Percentiles rank a stretch among this genome's conserved stretches.
These are phyloP conservation scores for Ptychoptera albimana DNA, from an alignment of 2,888 invertebrate species.

Conservation along the genomic window DNA sequence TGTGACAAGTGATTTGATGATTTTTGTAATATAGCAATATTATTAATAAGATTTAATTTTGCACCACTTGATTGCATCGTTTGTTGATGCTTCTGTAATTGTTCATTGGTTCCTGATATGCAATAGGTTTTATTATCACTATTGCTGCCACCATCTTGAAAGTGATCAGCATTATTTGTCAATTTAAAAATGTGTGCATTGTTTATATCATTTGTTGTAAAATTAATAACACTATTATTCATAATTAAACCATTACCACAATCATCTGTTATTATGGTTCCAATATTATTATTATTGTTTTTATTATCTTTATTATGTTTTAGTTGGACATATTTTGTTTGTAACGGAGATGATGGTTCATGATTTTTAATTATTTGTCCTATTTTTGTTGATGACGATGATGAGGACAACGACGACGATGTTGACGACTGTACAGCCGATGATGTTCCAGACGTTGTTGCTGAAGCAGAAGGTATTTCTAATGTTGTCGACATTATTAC, in stretches of 20 bases:
- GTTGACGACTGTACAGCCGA: neutral
- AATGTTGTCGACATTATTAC: conserved; percentile 7
- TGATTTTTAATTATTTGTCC: neutral
- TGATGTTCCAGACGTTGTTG: conserved; percentile 15
- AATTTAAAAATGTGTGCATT: conserved; percentile 28
- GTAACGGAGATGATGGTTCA: neutral
- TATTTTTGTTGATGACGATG: conserved; percentile 1
- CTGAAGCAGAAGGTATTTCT: conserved; percentile 22
- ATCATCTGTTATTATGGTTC: conserved; percentile 7
- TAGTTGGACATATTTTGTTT: neutral
- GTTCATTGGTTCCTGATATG: no score
- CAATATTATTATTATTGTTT: neutral
- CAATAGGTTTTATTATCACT: no score
- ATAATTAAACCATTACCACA: conserved; percentile 10
- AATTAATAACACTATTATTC: conserved; percentile 11
- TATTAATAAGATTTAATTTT: neutral
- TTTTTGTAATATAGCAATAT: no score
- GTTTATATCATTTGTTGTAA: conserved; percentile 20
- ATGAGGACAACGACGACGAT: neutral
- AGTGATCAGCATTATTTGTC: conserved; percentile 24
- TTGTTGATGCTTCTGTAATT: no score
- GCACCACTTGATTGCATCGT: neutral
- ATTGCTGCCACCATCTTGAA: no score
- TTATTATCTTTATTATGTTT: conserved; percentile 3
- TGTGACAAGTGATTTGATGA: conserved; percentile 2